These are phyloP conservation scores for Echiichthys vipera DNA, from an alignment of 2,797 vertebrate genomes.

Conservation along the genomic window DNA sequence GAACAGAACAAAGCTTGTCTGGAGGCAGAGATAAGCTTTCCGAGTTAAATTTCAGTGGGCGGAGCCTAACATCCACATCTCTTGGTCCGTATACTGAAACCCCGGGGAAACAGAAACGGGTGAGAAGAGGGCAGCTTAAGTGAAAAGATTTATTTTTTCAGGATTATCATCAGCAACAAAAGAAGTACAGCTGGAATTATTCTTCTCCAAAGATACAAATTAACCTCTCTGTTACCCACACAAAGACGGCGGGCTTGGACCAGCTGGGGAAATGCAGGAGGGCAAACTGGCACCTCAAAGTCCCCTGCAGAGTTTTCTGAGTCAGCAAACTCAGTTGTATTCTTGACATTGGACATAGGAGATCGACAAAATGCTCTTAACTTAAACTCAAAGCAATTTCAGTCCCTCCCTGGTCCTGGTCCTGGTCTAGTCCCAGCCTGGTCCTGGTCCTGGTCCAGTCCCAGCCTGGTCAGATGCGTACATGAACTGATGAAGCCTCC, in stretches of 20 bases:
- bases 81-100: background rate
- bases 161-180: background rate
- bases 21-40: conserved; percentile 54
- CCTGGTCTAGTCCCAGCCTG: too few relatives aligned
- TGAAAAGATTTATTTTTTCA: background rate
- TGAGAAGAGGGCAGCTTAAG: background rate
- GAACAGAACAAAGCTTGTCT: conserved; percentile 38
- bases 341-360: too few relatives aligned
- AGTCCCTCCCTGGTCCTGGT: too few relatives aligned
- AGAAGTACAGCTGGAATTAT: background rate
- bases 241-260: too few relatives aligned
- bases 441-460: too few relatives aligned
- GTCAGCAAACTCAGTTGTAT: background rate
- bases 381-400: too few relatives aligned
- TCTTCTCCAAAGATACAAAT: background rate
- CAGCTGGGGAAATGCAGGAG: too few relatives aligned
- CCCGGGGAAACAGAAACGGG: background rate
- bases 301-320: background rate
- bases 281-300: background rate
- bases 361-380: too few relatives aligned
- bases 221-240: background rate
- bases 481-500: too few relatives aligned
- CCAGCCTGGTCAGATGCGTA: too few relatives aligned
- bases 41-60: conserved; percentile 40
- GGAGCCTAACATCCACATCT: conserved; percentile 23